phyloP scores from a whole-genome alignment of 2,113 vertebrate species.

The Todiramphus saurophagus region DNA sequence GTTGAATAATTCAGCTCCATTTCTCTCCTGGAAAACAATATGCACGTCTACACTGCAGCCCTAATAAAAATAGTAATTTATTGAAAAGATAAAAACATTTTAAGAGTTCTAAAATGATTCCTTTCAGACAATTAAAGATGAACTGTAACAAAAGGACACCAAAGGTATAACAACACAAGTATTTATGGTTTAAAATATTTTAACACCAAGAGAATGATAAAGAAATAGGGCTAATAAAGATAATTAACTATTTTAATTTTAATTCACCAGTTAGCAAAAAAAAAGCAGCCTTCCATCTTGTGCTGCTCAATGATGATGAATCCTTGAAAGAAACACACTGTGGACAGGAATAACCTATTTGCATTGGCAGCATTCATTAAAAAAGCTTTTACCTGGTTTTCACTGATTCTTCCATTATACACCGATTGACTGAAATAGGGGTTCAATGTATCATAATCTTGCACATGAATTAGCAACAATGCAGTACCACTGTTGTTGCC shows the following conservation, averaged over 20 bases:
- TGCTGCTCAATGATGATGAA: neutral
- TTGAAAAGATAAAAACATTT: neutral
- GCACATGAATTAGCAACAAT: conserved; percentile 42
- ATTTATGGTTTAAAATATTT: neutral
- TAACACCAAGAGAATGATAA: neutral
- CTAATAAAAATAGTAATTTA: neutral
- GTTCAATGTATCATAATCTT: conserved; percentile 80
- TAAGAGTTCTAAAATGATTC: neutral
- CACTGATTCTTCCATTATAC: conserved; percentile 71
- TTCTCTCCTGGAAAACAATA: neutral
- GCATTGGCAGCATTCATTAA: neutral
- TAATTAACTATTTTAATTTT: neutral
- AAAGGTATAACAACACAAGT: neutral
- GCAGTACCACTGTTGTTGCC: conserved; percentile 19
- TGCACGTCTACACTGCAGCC: neutral
- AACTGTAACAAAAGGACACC: neutral
- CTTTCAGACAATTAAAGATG: neutral
- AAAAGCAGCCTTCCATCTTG: neutral
- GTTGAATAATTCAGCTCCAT: neutral
- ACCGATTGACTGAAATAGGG: conserved; percentile 75
- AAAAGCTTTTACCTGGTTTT: conserved; percentile 72
- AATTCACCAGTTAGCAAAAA: neutral
- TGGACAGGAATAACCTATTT: neutral
- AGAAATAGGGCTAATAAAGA: neutral
- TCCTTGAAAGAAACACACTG: neutral